These are phyloP conservation scores for Acleris laterana DNA, from an alignment of 2,888 invertebrate species.

Conservation along the genomic window DNA sequence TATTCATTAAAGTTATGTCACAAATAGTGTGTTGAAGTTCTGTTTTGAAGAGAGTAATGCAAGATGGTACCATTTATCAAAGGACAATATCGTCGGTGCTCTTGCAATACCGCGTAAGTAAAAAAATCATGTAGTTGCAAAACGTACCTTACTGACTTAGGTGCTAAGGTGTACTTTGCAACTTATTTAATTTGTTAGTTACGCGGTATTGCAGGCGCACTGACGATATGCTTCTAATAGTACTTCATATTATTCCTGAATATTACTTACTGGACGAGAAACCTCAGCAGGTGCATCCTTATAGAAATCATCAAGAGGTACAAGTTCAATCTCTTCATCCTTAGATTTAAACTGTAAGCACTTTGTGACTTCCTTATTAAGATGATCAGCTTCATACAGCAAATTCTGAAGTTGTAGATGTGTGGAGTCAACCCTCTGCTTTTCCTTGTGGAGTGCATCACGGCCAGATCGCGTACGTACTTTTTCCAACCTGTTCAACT, in stretches of 20 bases:
- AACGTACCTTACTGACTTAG: too few relatives aligned
- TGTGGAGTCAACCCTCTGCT: slow-evolving; percentile 94
- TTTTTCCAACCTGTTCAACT: slow-evolving; percentile 95
- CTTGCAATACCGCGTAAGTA: too few relatives aligned
- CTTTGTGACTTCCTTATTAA: slow-evolving; percentile 97
- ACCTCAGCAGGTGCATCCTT: slow-evolving; percentile 89
- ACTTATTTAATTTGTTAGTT: too few relatives aligned
- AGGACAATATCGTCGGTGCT: too few relatives aligned
- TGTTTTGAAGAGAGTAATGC: too few relatives aligned
- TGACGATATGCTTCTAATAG: too few relatives aligned
- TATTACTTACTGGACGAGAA: slow-evolving; percentile 85
- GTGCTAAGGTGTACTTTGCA: too few relatives aligned
- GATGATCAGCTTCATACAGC: slow-evolving; percentile 96
- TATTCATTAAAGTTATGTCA: too few relatives aligned
- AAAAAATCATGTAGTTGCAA: too few relatives aligned
- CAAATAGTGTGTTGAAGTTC: too few relatives aligned
- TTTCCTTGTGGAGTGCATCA: slow-evolving; percentile 92
- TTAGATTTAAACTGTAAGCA: slow-evolving; percentile 97
- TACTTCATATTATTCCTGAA: not conserved
- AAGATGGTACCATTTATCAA: too few relatives aligned
- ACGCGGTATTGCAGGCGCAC: too few relatives aligned
- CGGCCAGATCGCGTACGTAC: slow-evolving; percentile 92
- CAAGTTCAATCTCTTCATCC: slow-evolving; percentile 96
- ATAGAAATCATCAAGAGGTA: slow-evolving; percentile 93
- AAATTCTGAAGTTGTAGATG: slow-evolving; percentile 96